Conservation (phyloP, 2,797 vertebrate genomes). For the Ctenochaetus hawaiiensis region DNA sequence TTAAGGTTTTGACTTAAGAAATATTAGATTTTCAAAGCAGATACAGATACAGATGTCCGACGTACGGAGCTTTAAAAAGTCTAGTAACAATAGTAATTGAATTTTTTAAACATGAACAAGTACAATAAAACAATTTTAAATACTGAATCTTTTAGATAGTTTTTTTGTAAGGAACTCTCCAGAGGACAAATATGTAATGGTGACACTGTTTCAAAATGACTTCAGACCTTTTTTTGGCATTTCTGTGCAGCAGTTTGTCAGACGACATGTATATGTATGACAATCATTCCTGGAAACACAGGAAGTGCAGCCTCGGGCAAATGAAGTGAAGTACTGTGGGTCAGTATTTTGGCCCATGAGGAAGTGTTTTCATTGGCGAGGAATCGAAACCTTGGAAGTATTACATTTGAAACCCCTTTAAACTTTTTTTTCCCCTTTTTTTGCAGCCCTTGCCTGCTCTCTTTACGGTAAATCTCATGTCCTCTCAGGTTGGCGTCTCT, state of each 20-base stretch:
- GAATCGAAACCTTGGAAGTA: constrained; percentile 21
- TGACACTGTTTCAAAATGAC: neutral
- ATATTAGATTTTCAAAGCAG: neutral
- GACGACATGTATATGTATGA: neutral
- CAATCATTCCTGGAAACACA: constrained; percentile 6
- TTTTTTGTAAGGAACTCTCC: neutral
- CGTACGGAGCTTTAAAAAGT: neutral
- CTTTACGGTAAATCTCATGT: constrained; percentile 57
- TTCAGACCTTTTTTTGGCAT: neutral
- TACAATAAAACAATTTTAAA: neutral
- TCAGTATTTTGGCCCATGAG: constrained; percentile 19
- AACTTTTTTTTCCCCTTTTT: neutral
- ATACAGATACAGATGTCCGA: neutral
- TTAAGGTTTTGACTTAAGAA: neutral
- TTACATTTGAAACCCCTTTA: constrained; percentile 9
- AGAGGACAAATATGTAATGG: neutral
- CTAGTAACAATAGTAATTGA: neutral
- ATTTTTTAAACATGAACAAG: too few relatives aligned
- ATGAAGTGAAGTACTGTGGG: constrained; percentile 14
- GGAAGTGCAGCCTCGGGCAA: constrained; percentile 2
- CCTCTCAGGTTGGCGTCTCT: constrained; percentile 40
- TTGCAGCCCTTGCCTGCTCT: neutral
- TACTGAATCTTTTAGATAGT: neutral
- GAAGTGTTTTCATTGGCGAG: constrained; percentile 15
- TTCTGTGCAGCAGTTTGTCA: neutral